Evolutionary conservation across 2,888 invertebrate species (phyloP), one percentile per base, ranked within the genome.

Genomic region (Epinotia demarniana): DNA sequence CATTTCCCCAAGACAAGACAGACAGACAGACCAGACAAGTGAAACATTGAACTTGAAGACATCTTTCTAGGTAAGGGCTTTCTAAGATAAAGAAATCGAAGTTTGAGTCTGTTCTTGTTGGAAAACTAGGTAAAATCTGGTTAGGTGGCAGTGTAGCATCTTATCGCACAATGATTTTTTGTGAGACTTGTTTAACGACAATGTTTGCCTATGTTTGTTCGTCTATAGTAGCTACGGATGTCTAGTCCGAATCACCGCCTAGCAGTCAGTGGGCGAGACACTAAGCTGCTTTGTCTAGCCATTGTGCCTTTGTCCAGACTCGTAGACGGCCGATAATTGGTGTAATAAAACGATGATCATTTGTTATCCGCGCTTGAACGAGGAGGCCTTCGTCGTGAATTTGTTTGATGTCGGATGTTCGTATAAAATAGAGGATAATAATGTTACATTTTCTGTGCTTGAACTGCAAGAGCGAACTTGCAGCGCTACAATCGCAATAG

Each of bases 271-370:
- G 19, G 39, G 57, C 67, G 55, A 8, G 53, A 55, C 67, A 43
- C 53, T 18, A 55, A 33, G 43, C 43, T 67, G 18, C 43, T 23
- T 39, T 19, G 68, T 68, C 58, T 58, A 39, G 68, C 68, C 43
- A 46, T 67, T 39, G 57, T 58, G 68, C 33, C 58, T 68, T 11
- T 67, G 67, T 57, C 68, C 68, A 57, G 66, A 27, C 67, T 9
- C 23, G 60, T 16, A 60, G 60, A 60, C 60, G 16, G 23, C 39
- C 11, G 58, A 68, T 68, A 68, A 68, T 68, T 68, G 68, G 68
- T 23, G 19, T 68, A 58, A 68, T 68, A 68, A 68, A 68, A 23
- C 68, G 68, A 68, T 58, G 68, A 58, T 58, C 68, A 23, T 68
- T 68, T 68, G 68, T 68, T 68, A 58, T 43, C 43, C 57, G 23